These are phyloP conservation scores for Tenthredo livida DNA, from an alignment of 2,888 invertebrate species.

Conservation along the genomic window DNA sequence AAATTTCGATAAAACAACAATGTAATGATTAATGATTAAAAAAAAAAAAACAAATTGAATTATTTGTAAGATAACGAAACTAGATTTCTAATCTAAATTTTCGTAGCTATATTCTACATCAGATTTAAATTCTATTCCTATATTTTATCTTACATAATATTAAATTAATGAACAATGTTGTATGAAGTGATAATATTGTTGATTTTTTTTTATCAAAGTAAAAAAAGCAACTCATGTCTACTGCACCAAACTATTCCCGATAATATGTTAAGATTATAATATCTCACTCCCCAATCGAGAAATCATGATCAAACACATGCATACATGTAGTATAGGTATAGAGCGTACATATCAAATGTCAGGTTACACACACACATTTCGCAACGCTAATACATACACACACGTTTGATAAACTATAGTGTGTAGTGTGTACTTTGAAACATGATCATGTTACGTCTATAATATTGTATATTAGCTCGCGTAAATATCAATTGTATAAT, in stretches of 20 bases:
- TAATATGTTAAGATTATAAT: background rate
- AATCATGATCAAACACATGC: background rate
- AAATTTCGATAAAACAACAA: too few species aligned
- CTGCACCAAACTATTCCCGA: background rate
- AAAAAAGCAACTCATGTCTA: background rate
- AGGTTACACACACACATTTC: constrained; percentile 16
- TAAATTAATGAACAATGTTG: background rate
- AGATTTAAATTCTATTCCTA: background rate
- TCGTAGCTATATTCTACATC: background rate
- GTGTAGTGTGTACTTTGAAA: background rate
- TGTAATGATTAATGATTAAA: too few species aligned
- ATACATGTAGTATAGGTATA: background rate
- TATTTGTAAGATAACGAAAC: too few species aligned
- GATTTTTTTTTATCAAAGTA: background rate
- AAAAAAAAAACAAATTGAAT: too few species aligned
- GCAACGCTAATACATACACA: background rate
- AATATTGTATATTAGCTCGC: background rate
- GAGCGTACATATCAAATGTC: background rate
- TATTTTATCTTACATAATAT: constrained; percentile 18
- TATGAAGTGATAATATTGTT: background rate
- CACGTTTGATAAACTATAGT: background rate
- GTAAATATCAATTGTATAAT: background rate
- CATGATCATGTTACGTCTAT: background rate
- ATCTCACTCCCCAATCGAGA: background rate
- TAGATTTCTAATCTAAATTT: background rate